These are phyloP conservation scores for Ciconia maguari DNA, from an alignment of 2,113 vertebrate species.

Conservation along the genomic window DNA sequence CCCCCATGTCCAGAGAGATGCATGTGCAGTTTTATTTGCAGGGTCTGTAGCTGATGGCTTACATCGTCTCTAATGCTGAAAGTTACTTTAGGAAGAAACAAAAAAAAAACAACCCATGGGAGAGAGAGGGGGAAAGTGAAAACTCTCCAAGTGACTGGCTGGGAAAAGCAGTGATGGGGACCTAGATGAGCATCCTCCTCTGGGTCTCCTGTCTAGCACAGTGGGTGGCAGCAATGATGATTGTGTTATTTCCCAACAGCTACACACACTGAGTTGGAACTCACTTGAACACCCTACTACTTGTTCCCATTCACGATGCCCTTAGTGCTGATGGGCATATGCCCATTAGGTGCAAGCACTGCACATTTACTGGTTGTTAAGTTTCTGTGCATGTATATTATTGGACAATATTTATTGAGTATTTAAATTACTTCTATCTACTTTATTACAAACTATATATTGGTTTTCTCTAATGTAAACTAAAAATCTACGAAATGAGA, in stretches of 20 bases:
- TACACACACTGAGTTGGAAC: background rate
- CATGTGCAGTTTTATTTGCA: background rate
- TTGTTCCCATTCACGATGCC: background rate
- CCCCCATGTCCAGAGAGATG: background rate
- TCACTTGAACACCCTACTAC: background rate
- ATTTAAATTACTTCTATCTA: background rate
- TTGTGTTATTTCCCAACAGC: background rate
- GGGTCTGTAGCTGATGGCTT: background rate
- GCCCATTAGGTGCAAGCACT: background rate
- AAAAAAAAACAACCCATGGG: accelerated
- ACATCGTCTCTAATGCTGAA: background rate
- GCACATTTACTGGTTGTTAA: background rate
- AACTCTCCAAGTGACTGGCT: background rate
- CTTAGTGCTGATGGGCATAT: background rate
- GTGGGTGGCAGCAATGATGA: accelerated
- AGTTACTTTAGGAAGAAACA: background rate
- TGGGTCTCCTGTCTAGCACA: background rate
- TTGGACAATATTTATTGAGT: background rate
- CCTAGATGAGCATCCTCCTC: background rate
- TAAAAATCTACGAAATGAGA: background rate
- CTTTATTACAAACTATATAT: background rate
- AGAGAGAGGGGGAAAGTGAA: background rate
- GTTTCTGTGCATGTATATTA: background rate
- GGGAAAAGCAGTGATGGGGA: background rate
- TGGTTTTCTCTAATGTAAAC: background rate